A percentile compares a stretch with the other conserved stretches of the same genome.
Conservation (phyloP, 2,113 vertebrate genomes). For the Phrynocephalus versicolor region DNA sequence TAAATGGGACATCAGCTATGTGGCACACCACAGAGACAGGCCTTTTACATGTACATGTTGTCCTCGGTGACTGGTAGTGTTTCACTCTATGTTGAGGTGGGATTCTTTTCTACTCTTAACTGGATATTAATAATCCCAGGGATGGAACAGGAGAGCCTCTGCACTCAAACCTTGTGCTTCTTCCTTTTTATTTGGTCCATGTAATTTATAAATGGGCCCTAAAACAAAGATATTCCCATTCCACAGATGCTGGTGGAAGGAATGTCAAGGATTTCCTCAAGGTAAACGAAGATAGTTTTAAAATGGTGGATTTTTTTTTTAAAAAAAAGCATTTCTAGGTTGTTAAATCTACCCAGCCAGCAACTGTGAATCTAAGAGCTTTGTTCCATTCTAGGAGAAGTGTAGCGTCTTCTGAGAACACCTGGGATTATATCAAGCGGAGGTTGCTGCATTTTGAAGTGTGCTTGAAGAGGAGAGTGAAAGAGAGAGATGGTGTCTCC, state of each 20-base stretch:
- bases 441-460: neutral
- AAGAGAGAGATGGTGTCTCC: neutral
- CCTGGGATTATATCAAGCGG: neutral
- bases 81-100: neutral
- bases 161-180: too few relatives aligned
- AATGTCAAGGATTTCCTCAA: neutral
- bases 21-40: too few relatives aligned
- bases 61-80: neutral
- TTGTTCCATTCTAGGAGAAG: neutral
- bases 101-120: neutral
- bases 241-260: neutral
- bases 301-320: neutral
- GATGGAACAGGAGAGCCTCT: neutral
- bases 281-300: neutral
- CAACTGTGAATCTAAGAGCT: neutral
- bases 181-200: neutral
- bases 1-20: too few relatives aligned
- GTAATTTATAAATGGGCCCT: neutral
- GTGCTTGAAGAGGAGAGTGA: neutral
- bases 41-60: too few relatives aligned
- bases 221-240: neutral
- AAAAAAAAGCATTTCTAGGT: neutral
- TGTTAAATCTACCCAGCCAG: neutral
- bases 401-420: constrained; percentile 3
- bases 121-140: neutral